Evolutionary conservation across 2,888 invertebrate species (phyloP).

Genomic region (Alentia gelatinosa): DNA sequence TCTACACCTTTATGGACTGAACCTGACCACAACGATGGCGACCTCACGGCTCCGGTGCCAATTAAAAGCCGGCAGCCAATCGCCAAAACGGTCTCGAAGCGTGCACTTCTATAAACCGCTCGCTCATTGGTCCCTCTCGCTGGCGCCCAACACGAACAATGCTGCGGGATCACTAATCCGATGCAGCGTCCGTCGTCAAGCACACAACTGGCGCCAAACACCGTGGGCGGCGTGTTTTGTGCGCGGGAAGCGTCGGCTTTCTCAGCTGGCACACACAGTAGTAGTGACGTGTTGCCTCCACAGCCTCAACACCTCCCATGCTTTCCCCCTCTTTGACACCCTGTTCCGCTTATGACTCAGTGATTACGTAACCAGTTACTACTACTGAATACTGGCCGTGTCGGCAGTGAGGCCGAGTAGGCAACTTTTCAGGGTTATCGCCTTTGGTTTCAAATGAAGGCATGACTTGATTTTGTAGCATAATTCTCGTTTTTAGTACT

Average conservation of each 20-base stretch:
- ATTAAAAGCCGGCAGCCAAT: neutral
- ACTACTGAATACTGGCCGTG: too few species aligned
- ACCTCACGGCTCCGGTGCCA: neutral
- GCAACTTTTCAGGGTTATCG: too few species aligned
- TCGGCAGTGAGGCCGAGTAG: too few species aligned
- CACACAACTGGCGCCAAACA: constrained; percentile 1
- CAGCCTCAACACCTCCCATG: neutral
- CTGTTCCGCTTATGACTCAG: too few species aligned
- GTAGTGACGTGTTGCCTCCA: neutral
- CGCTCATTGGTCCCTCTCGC: neutral
- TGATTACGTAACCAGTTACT: too few species aligned
- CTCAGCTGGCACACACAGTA: neutral
- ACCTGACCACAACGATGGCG: neutral
- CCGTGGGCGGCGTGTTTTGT: neutral
- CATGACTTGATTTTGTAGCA: too few species aligned
- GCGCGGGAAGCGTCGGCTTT: neutral
- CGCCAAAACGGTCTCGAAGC: neutral
- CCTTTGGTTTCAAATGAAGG: too few species aligned
- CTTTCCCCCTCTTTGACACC: neutral
- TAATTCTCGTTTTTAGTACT: too few species aligned
- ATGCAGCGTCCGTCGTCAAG: constrained; percentile 17
- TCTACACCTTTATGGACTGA: too few species aligned
- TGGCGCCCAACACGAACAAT: neutral
- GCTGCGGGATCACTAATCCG: neutral
- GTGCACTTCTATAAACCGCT: neutral